Evolutionary conservation across 2,888 invertebrate genomes (phyloP), one percentile per base, ranked within the genome.

Genomic region (Clistopyga incitator): DNA sequence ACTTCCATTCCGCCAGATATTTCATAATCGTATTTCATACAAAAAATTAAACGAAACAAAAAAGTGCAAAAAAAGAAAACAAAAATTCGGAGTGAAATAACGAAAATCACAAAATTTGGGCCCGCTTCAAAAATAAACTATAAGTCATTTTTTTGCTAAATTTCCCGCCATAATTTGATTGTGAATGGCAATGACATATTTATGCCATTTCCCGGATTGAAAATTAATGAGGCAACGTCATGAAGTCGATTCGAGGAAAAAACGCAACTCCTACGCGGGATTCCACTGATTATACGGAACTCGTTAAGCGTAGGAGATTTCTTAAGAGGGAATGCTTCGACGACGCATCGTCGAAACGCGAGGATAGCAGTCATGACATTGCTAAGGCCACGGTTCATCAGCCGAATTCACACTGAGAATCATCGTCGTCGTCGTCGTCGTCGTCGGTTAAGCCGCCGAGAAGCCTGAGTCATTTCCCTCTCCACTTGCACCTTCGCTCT

Each of bases 381-480:
- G 72, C 67, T 76, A 29, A 20, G 64, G 45, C 79, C 42, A 52
- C 67, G 81, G 83, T 79, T 79, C 78, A 70, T 79, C 78, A 85
- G 74, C 81, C 81, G 64, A 79, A 79, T 77, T 81, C 64, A 75
- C 56, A 74, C 42, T 64, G 34, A 74, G 45, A 76, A 81, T 78
- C 52, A 13, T 47, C 77, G 77, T 74, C 82, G 61, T 68, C 59
- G 71, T n/a, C n/a, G n/a, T n/a, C n/a, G n/a, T n/a, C n/a, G n/a
- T n/a, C n/a, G n/a, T n/a, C n/a, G n/a, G n/a, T n/a, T n/a, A n/a
- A n/a, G n/a, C 77, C 70, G 70, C 81, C 80, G 71, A 47, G 75
- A 70, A 64, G 61, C 61, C 82, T 86, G 86, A 86, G 67, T 86
- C 86, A 85, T 82, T 70, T 15, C 25, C 6, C 59, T 59, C 20